phyloP scores from a whole-genome alignment of 1,140 invertebrate genomes.

The Nasonia giraulti region DNA sequence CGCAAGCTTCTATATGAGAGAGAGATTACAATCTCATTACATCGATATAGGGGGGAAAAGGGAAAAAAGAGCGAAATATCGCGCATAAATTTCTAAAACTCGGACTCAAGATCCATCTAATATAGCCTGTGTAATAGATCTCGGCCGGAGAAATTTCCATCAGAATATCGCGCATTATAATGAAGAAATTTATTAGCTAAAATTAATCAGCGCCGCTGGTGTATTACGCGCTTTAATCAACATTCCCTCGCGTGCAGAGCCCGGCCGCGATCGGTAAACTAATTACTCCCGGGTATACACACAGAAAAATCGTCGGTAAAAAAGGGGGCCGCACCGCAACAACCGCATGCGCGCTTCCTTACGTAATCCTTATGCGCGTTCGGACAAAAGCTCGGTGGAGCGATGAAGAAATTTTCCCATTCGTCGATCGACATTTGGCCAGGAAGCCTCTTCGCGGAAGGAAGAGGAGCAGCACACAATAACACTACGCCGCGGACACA shows the following conservation, averaged over 20 bases:
- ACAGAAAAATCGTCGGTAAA: background rate
- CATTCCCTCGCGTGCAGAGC: constrained; percentile 12
- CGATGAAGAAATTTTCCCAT: constrained; percentile 32
- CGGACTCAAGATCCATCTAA: background rate
- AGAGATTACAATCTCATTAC: constrained; percentile 34
- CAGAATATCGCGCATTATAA: background rate
- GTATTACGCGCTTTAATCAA: constrained; percentile 27
- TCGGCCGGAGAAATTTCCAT: background rate
- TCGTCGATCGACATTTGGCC: constrained; percentile 38
- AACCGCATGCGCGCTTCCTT: background rate
- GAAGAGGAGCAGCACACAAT: constrained; percentile 28
- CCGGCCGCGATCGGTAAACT: background rate
- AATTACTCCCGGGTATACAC: background rate
- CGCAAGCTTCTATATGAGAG: background rate
- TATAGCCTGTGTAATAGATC: background rate
- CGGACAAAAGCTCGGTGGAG: background rate
- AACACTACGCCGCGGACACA: background rate
- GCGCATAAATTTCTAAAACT: constrained; percentile 34
- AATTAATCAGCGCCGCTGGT: constrained; percentile 21
- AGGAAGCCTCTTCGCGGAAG: constrained; percentile 33
- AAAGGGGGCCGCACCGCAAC: background rate
- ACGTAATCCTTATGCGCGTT: too few species aligned
- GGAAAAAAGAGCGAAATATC: constrained; percentile 5
- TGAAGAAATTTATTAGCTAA: constrained; percentile 32
- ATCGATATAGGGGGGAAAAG: background rate